A percentile compares a stretch with the other conserved stretches of the same genome.
Conservation (phyloP, 2,888 invertebrate genomes). For the Caenorhabditis sp. region DNA sequence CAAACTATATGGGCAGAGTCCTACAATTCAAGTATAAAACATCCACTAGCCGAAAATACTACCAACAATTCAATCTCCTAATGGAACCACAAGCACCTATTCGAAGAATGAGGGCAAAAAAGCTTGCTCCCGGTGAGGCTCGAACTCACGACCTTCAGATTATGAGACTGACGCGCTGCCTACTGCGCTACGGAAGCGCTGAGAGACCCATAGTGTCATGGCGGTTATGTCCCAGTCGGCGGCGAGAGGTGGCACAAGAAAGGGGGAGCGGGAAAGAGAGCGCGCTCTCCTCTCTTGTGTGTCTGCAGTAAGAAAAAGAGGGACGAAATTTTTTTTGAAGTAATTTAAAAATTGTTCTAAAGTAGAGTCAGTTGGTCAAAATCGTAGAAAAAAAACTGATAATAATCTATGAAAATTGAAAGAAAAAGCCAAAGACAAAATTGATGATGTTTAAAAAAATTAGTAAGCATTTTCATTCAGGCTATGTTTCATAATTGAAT, state of each 20-base stretch:
- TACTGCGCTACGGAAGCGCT: conserved; percentile 88
- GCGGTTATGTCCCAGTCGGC: conserved; percentile 18
- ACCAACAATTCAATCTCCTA: not conserved
- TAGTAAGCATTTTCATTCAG: too few species aligned
- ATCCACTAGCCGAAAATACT: not conserved
- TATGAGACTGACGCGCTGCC: conserved; percentile 94
- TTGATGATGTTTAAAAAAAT: too few species aligned
- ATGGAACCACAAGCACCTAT: not conserved
- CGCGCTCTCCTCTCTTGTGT: not conserved
- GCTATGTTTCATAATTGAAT: too few species aligned
- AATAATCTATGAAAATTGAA: too few species aligned
- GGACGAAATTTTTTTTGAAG: not conserved
- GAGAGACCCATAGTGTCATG: not conserved
- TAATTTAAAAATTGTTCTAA: not conserved
- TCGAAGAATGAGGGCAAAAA: conserved; percentile 50
- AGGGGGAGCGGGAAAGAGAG: not conserved
- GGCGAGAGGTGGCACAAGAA: not conserved
- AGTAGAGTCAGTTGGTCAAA: not conserved
- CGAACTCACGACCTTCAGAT: conserved; percentile 97
- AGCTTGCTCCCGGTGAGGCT: conserved; percentile 88
- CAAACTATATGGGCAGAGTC: too few species aligned
- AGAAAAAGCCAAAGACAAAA: too few species aligned
- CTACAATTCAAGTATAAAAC: too few species aligned
- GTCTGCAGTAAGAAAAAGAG: not conserved
- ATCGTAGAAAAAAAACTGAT: not conserved